These are phyloP conservation scores for Myrmecophaga tridactyla DNA, from an alignment of 2,113 vertebrate species.

Conservation along the genomic window DNA sequence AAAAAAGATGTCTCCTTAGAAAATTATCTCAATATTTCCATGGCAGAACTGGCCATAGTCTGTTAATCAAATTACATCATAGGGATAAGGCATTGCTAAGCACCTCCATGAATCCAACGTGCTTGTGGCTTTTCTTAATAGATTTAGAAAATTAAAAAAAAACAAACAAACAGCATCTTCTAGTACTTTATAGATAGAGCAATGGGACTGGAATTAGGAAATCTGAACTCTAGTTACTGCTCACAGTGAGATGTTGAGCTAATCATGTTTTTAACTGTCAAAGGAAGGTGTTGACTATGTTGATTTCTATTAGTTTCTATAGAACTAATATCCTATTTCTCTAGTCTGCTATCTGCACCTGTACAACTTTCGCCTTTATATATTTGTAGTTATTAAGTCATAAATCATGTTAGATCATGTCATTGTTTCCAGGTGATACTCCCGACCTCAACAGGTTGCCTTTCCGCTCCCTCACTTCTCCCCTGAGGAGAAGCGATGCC, in stretches of 20 bases:
- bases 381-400: background rate
- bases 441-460: background rate
- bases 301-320: background rate
- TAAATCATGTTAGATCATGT: background rate
- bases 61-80: background rate
- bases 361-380: background rate
- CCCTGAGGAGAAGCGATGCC: background rate
- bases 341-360: background rate
- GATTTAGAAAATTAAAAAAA: background rate
- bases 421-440: background rate
- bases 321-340: background rate
- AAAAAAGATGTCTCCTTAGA: background rate
- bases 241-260: background rate
- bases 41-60: background rate
- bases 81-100: background rate
- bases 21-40: background rate
- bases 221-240: background rate
- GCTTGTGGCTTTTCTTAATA: background rate
- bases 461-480: background rate
- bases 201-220: background rate
- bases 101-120: background rate
- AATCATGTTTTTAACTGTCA: background rate
- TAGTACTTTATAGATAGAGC: background rate
- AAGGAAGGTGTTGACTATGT: background rate
- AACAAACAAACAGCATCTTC: background rate